A percentile compares a stretch with the other conserved stretches of the same genome.
Evolutionary conservation across 2,888 invertebrate species (phyloP).

Genomic region (Macrophya annulata): DNA sequence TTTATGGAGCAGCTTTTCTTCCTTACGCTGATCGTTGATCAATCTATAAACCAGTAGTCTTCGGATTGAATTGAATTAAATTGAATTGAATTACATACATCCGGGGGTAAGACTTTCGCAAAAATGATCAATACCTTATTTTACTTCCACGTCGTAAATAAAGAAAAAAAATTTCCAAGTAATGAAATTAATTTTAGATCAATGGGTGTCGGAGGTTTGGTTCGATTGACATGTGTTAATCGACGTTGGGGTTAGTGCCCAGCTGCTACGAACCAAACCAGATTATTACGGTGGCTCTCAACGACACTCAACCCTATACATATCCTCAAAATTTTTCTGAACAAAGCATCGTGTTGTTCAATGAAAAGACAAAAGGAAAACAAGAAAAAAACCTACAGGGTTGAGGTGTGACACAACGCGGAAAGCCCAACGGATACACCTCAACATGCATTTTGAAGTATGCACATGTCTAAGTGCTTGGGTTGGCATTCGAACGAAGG

Average conservation of each 20-base stretch:
- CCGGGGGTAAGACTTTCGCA: neutral
- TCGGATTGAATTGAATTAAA: neutral
- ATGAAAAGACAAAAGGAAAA: neutral
- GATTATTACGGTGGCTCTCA: neutral
- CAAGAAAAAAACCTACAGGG: neutral
- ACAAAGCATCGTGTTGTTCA: neutral
- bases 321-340: neutral
- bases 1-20: neutral
- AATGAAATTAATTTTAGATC: neutral
- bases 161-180: neutral
- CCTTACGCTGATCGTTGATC: neutral
- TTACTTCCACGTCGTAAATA: neutral
- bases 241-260: neutral
- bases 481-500: neutral
- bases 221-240: neutral
- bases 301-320: neutral
- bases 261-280: neutral
- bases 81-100: neutral
- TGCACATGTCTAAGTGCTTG: neutral
- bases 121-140: neutral
- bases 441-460: neutral
- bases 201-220: no score
- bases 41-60: neutral
- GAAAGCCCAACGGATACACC: slow-evolving; percentile 1
- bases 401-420: neutral